Conservation (phyloP, 2,888 invertebrate genomes). For the Amblyjoppa fuscipennis region DNA sequence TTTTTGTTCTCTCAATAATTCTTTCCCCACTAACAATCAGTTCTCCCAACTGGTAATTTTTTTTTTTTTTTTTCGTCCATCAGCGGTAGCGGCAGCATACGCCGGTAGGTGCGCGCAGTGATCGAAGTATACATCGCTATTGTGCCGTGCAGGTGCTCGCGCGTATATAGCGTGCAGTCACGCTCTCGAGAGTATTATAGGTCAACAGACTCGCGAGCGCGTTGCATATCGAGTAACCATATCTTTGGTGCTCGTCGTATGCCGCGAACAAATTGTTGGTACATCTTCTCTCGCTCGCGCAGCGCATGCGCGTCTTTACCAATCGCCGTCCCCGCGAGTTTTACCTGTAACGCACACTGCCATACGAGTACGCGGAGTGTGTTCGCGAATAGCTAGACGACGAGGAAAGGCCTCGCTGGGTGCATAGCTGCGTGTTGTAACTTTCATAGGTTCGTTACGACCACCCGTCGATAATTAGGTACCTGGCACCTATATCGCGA, state of each 20-base stretch:
- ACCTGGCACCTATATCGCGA: slow-evolving; percentile 67
- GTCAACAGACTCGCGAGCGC: not conserved
- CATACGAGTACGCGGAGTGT: not conserved
- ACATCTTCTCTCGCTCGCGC: slow-evolving; percentile 33
- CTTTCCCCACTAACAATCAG: no score
- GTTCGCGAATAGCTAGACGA: slow-evolving; percentile 8
- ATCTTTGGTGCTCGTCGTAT: slow-evolving; percentile 47
- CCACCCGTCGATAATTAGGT: slow-evolving; percentile 78
- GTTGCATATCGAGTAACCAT: slow-evolving; percentile 32
- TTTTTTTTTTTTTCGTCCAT: not conserved
- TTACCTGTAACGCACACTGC: slow-evolving; percentile 10
- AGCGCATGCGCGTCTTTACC: slow-evolving; percentile 8
- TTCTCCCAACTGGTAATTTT: no score
- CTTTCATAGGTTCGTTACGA: slow-evolving; percentile 69
- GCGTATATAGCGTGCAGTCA: slow-evolving; percentile 16
- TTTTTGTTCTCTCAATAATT: no score
- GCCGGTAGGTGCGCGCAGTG: not conserved
- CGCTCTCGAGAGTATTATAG: slow-evolving; percentile 12
- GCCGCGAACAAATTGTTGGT: slow-evolving; percentile 61
- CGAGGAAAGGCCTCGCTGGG: not conserved
- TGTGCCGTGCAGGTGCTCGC: slow-evolving; percentile 10
- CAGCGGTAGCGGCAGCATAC: not conserved
- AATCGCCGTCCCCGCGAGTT: slow-evolving; percentile 23
- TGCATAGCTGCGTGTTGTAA: slow-evolving; percentile 44
- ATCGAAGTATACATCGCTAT: not conserved